Evolutionary conservation across 2,797 vertebrate species (phyloP), one percentile per base, ranked within the genome.

Genomic region (Acanthis flammea): DNA sequence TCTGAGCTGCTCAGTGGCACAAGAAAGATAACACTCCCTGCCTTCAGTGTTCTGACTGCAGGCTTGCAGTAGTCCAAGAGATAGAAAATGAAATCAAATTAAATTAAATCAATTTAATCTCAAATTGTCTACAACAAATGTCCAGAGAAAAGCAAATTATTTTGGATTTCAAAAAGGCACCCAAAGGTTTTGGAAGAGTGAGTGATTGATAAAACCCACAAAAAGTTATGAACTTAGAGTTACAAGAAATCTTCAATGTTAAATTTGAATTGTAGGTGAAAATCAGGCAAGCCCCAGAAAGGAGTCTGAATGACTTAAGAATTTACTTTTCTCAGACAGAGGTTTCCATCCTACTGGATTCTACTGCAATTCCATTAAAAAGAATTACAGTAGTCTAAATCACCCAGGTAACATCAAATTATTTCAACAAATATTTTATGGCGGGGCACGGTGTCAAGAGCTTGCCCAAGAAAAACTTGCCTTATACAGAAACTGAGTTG

Each of bases 401-500:
- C 28, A 80, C 6, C 3, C 23, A 71, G 48, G n/a, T 62, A 76
- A 27, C 5, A 79, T 15, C 31, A 31, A 41, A 51, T 37, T 73
- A 85, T 88, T 90, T 79, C 30, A 66, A 51, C 8, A 48, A 33
- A 50, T 72, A 81, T 55, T 82, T 87, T 60, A 63, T 37, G 4
- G 63, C 16, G 37, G 45, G 35, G 14, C 1, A 3, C 0, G 0
- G 8, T 62, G 23, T 24, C n/a, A 80, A 74, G 14, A 77, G 3
- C 12, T 58, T 72, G 39, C 58, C 27, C 28, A 61, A 78, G 70
- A 86, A 86, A 54, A 18, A 68, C 14, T 35, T 67, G 44, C 19
- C 16, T 48, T 55, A 83, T 9, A 66, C 16, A 75, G 44, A 88
- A 94, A 80, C 12, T 19, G 35, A 81, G 12, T 19, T 75, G 35